These are phyloP conservation scores for Cephus sareptanus DNA, from an alignment of 2,888 invertebrate genomes.

Conservation along the genomic window DNA sequence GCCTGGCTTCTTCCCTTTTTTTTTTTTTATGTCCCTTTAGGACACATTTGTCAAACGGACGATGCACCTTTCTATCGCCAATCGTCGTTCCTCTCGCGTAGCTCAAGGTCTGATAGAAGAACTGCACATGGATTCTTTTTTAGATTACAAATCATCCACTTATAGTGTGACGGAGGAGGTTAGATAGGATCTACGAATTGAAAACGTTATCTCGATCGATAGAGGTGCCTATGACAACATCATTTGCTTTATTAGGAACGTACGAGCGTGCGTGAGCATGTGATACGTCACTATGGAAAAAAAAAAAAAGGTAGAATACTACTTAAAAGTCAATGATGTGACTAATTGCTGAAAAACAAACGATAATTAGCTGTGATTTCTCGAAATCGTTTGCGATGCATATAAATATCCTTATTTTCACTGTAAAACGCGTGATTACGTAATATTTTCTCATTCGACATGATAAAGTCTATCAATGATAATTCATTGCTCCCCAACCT, in stretches of 20 bases:
- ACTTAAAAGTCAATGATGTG: conserved; percentile 16
- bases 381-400: conserved; percentile 17
- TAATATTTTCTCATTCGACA: background rate
- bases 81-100: background rate
- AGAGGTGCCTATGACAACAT: background rate
- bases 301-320: background rate
- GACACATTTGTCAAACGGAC: background rate
- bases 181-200: background rate
- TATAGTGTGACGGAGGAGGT: background rate
- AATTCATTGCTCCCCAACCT: background rate
- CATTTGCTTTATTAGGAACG: background rate
- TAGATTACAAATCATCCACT: background rate
- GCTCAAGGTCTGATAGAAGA: background rate
- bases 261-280: background rate
- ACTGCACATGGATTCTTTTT: background rate
- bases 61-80: background rate
- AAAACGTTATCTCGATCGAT: background rate
- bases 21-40: background rate
- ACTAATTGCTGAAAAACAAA: conserved; percentile 45
- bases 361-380: conserved; percentile 45
- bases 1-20: background rate
- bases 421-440: background rate
- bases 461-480: background rate
- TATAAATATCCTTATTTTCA: background rate
- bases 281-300: background rate